phyloP scores from a whole-genome alignment of 2,797 vertebrate genomes.

The Meriones psammophilus region DNA sequence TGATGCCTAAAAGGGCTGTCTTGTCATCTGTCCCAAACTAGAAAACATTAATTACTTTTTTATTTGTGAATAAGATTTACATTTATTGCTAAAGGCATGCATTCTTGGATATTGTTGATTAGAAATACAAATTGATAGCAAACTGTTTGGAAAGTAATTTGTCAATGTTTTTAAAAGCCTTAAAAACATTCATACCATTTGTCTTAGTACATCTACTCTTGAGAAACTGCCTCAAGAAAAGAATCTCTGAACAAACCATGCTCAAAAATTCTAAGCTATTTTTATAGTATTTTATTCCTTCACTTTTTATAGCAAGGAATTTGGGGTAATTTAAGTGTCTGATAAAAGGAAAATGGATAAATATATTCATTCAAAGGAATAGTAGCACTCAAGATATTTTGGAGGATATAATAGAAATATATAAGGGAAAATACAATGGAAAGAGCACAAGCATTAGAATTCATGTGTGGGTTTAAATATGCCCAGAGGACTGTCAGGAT shows the following conservation, averaged over 20 bases:
- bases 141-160: conserved; percentile 49
- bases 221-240: conserved; percentile 62
- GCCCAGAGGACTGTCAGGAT: not conserved
- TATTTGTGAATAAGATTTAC: conserved; percentile 41
- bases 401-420: conserved; percentile 47
- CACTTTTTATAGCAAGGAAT: conserved; percentile 49
- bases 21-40: not conserved
- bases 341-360: conserved; percentile 29
- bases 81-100: not conserved
- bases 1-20: not conserved
- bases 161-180: conserved; percentile 14
- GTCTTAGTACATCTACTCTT: conserved; percentile 51
- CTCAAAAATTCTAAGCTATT: conserved; percentile 40
- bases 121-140: conserved; percentile 34
- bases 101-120: conserved; percentile 1
- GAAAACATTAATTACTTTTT: conserved; percentile 3
- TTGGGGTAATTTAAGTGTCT: conserved; percentile 37
- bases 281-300: conserved; percentile 63
- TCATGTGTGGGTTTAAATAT: conserved; percentile 40
- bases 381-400: conserved; percentile 51
- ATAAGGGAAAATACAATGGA: conserved; percentile 46
- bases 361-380: conserved; percentile 49
- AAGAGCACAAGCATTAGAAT: conserved; percentile 10
- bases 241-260: conserved; percentile 44
- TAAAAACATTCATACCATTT: conserved; percentile 30